These are phyloP conservation scores for Beroe ovata DNA, from an alignment of 37 sponge, comb jelly and placozoan genomes.

Conservation along the genomic window DNA sequence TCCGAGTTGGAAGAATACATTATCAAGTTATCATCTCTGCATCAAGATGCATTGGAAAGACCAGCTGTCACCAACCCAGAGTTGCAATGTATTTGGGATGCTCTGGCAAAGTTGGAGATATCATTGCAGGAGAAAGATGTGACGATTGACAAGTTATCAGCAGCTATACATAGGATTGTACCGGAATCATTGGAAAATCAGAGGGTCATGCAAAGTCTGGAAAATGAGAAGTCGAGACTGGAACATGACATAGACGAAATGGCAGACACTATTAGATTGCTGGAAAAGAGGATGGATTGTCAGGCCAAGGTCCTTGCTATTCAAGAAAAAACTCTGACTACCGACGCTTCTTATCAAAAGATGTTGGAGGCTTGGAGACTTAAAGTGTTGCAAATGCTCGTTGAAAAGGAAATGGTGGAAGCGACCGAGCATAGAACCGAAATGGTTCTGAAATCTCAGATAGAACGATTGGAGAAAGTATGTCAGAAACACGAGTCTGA, in stretches of 20 bases:
- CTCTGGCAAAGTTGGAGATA: background rate
- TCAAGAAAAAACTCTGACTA: slow-evolving; percentile 33
- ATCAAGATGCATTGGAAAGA: background rate
- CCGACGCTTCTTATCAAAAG: background rate
- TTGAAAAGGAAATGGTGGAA: slow-evolving; percentile 33
- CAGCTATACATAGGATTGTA: background rate
- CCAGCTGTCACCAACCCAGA: background rate
- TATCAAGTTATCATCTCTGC: background rate
- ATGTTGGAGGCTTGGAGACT: slow-evolving; percentile 37
- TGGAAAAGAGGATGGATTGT: slow-evolving; percentile 34
- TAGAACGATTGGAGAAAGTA: background rate
- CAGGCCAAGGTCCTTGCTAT: slow-evolving; percentile 1
- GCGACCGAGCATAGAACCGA: background rate
- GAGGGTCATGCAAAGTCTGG: background rate
- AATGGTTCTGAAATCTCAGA: slow-evolving; percentile 10
- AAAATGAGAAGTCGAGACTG: background rate
- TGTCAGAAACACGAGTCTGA: background rate
- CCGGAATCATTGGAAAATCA: slow-evolving; percentile 2
- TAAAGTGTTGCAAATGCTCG: slow-evolving; percentile 49
- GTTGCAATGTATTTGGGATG: background rate
- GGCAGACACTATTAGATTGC: slow-evolving; percentile 7
- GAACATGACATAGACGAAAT: background rate
- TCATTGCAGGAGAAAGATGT: background rate
- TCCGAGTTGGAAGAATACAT: background rate
- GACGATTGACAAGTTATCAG: background rate